phyloP scores from a whole-genome alignment of 1,140 invertebrate species.

The Elymnias hypermnestra region DNA sequence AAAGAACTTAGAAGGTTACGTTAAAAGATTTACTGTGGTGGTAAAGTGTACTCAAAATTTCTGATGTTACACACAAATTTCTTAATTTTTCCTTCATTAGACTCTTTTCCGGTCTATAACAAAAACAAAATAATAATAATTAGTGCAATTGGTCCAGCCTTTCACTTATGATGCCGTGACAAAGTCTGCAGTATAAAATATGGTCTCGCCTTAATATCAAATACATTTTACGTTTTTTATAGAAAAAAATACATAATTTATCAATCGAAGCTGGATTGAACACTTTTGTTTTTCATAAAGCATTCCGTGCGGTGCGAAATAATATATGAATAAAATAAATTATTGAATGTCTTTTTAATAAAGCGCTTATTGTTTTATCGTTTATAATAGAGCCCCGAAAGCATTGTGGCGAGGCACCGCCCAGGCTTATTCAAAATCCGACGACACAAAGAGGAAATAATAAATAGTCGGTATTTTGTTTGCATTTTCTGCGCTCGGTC shows the following conservation, averaged over 20 bases:
- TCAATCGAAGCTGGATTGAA: conserved; percentile 36
- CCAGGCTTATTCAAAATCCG: conserved; percentile 41
- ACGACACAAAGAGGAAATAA: conserved; percentile 63
- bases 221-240: no score
- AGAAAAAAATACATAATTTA: conserved; percentile 22
- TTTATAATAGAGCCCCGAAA: conserved; percentile 49
- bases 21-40: no score
- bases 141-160: no score
- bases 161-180: no score
- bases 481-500: conserved; percentile 58
- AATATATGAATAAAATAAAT: conserved; percentile 74
- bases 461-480: conserved; percentile 74
- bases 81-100: no score
- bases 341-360: conserved; percentile 75
- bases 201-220: no score
- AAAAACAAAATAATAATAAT: no score
- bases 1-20: no score
- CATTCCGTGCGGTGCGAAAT: conserved; percentile 48
- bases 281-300: conserved; percentile 47
- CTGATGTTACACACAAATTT: no score
- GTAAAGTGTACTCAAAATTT: no score
- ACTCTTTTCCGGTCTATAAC: no score
- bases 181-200: no score
- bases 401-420: conserved; percentile 52
- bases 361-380: conserved; percentile 69